Conservation (phyloP, 2,797 vertebrate species). For the Capromys pilorides region DNA sequence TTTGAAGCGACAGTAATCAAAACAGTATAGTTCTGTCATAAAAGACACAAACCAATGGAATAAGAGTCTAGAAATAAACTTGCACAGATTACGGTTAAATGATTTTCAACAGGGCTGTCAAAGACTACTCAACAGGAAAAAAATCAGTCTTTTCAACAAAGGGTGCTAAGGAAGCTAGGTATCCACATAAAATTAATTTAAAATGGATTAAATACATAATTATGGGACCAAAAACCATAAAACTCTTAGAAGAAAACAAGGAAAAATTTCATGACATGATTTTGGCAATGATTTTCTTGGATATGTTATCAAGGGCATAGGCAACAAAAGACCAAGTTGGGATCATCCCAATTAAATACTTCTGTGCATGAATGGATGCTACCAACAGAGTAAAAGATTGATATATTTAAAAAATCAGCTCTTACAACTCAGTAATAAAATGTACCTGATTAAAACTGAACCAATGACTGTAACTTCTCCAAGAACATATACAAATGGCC, state of each 20-base stretch:
- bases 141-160: not conserved
- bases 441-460: not conserved
- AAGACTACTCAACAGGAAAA: not conserved
- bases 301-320: not conserved
- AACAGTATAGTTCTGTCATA: not conserved
- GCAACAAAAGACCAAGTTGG: not conserved
- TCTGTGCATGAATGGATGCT: not conserved
- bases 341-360: not conserved
- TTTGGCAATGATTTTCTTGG: not conserved
- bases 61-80: not conserved
- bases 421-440: not conserved
- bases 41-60: not conserved
- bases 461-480: not conserved
- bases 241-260: not conserved
- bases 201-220: conserved; percentile 15
- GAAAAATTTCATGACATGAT: not conserved
- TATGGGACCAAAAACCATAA: not conserved
- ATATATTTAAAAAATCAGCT: not conserved
- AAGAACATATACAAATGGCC: not conserved
- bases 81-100: not conserved
- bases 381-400: not conserved
- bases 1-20: not conserved
- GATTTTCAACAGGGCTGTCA: not conserved
- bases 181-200: not conserved
- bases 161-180: not conserved